Percentiles rank a stretch among this genome's conserved stretches.
phyloP scores from a whole-genome alignment of 2,797 vertebrate species.

The Micromesistius poutassou region DNA sequence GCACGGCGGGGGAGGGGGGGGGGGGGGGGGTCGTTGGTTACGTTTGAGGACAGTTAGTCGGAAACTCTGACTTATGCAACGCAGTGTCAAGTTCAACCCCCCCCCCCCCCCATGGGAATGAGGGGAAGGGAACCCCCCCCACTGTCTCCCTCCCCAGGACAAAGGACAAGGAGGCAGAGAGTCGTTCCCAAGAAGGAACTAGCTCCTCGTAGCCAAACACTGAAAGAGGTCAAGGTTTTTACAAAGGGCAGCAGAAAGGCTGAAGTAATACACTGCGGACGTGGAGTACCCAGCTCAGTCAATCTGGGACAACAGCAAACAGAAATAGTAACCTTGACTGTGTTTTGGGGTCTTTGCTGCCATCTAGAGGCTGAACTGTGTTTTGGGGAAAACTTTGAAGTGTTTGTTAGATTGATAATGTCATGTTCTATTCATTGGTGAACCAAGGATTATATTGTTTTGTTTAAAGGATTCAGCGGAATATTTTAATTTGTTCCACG shows the following conservation, averaged over 20 bases:
- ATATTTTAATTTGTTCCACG: no score
- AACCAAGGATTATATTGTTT: background rate
- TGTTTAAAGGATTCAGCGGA: no score
- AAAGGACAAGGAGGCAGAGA: background rate
- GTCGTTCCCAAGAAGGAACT: background rate
- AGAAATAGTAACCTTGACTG: background rate
- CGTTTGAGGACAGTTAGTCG: constrained; percentile 25
- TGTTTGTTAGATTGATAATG: background rate
- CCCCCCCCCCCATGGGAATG: background rate
- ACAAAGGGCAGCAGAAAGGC: background rate
- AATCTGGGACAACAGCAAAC: background rate
- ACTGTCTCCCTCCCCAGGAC: background rate
- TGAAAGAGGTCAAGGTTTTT: background rate
- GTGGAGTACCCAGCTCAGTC: background rate
- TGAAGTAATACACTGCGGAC: background rate
- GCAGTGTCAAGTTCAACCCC: constrained; percentile 1
- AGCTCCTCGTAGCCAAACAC: background rate
- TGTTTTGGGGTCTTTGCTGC: background rate
- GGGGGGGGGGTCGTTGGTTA: background rate
- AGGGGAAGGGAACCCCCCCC: background rate
- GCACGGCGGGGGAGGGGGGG: no score
- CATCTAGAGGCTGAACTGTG: background rate
- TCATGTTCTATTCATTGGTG: background rate
- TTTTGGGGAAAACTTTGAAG: background rate
- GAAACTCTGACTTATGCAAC: constrained; percentile 23